Conservation (phyloP, 2,888 invertebrate genomes). For the Phengaris alcon region DNA sequence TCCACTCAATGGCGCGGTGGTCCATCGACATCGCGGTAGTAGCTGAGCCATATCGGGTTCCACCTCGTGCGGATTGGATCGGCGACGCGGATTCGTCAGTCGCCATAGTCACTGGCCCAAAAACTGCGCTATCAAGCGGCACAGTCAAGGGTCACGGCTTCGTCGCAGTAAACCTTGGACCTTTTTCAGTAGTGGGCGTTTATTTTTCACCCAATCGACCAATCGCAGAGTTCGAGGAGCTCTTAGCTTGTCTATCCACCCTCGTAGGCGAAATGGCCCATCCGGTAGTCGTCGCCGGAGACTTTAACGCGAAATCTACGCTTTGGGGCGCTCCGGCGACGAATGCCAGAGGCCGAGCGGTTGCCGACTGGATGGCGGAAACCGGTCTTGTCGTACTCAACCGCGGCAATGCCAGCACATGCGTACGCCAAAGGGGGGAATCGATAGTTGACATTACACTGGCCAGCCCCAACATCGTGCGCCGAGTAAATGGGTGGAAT, state of each 20-base stretch:
- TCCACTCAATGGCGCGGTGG: conserved; percentile 27
- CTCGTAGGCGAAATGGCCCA: too few relatives aligned
- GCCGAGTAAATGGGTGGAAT: conserved; percentile 31
- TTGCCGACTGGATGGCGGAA: conserved; percentile 35
- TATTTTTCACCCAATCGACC: conserved; percentile 40
- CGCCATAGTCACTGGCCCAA: not conserved
- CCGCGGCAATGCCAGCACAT: conserved; percentile 35
- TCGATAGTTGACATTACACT: conserved; percentile 38
- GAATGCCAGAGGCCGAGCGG: conserved; percentile 32
- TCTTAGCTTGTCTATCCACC: not conserved
- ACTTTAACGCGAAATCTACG: conserved; percentile 32
- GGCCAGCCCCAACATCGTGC: conserved; percentile 30
- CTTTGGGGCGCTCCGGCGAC: conserved; percentile 37
- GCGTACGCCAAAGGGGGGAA: conserved; percentile 37
- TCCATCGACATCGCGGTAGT: not conserved
- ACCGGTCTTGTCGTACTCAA: conserved; percentile 34
- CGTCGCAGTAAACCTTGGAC: conserved; percentile 30
- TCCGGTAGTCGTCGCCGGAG: not conserved
- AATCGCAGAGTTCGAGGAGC: conserved; percentile 26
- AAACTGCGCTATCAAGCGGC: not conserved
- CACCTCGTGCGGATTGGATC: not conserved
- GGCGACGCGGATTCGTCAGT: not conserved
- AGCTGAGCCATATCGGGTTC: conserved; percentile 8
- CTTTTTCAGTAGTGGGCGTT: conserved; percentile 31
- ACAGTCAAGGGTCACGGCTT: conserved; percentile 32